Conservation (phyloP, 2,113 vertebrate genomes). For the Cyphomyrus plagiostoma region DNA sequence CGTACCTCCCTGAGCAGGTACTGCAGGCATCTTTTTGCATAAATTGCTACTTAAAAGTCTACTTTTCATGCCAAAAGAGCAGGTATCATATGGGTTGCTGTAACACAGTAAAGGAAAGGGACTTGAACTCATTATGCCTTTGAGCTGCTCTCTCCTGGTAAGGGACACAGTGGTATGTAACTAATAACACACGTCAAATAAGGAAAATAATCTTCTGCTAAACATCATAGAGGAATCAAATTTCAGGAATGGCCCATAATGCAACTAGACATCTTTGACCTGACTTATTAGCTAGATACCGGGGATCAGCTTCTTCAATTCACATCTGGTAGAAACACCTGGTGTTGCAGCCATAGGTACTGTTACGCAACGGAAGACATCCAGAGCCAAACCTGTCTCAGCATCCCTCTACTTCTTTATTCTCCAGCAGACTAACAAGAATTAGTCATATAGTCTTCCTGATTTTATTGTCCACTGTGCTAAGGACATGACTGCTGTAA, state of each 20-base stretch:
- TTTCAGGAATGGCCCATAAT: not conserved
- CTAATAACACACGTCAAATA: not conserved
- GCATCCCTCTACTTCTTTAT: conserved; percentile 61
- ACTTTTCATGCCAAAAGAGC: not conserved
- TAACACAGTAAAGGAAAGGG: not conserved
- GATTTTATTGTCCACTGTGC: conserved; percentile 61
- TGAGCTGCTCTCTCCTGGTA: not conserved
- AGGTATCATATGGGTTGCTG: not conserved
- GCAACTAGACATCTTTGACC: not conserved
- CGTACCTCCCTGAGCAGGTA: not conserved
- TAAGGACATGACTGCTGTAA: conserved; percentile 57
- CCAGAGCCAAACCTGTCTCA: conserved; percentile 44
- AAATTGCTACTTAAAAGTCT: not conserved
- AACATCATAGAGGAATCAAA: not conserved
- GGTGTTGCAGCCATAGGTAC: not conserved
- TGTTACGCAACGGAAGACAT: conserved; percentile 29
- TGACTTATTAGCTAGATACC: not conserved
- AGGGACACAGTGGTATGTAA: not conserved
- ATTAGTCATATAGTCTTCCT: conserved; percentile 55
- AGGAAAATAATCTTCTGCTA: not conserved
- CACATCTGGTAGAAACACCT: not conserved
- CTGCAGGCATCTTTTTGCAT: not conserved
- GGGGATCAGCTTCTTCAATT: not conserved
- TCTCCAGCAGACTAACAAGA: conserved; percentile 53
- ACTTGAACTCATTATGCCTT: not conserved